Base-by-base conservation (phyloP, 2,888 invertebrate species). In the Xylota sylvarum region DNA sequence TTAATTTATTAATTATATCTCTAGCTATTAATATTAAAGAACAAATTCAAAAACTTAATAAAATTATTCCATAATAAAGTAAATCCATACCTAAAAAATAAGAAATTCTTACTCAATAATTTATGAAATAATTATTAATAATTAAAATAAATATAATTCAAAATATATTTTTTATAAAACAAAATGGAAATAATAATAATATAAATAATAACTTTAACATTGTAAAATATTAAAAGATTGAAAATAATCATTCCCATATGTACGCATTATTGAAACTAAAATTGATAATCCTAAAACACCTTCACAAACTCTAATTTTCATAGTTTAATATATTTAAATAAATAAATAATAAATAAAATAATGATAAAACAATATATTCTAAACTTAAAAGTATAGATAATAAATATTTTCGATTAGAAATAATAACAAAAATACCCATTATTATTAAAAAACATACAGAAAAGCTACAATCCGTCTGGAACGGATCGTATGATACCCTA, bases 181-280 rank as follows among this genome's bases (percentile, higher is more conserved):
- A n/a, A n/a, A n/a, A n/a, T n/a, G n/a, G n/a, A n/a, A n/a, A n/a
- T n/a, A n/a, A n/a, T n/a, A n/a, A n/a, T n/a, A n/a, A n/a, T n/a
- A n/a, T n/a, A n/a, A n/a, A n/a, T n/a, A n/a, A n/a, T n/a, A n/a
- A n/a, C n/a, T n/a, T n/a, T n/a, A n/a, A n/a, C n/a, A n/a, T n/a
- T n/a, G n/a, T n/a, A n/a, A n/a, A n/a, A n/a, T n/a, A n/a, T n/a
- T 94, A 93, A 94, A 94, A 90, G 93, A 93, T 91, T 94, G 93
- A 93, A 94, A 94, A 94, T 94, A 94, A 94, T 95, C 95, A 93
- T 94, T 94, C 0, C 95, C 95, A 93, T 94, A 93, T 83, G 93
- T 93, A 10, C 95, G 95, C 93, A 94, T 93, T 92, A 95, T 92
- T 52, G 93, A 93, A 89, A 95, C 93, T 92, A 95, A 93, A 93